Percentiles rank a stretch among this genome's conserved stretches.
These are phyloP conservation scores for Cossypha dichroa DNA, from an alignment of 2,797 vertebrate genomes.

Conservation along the genomic window DNA sequence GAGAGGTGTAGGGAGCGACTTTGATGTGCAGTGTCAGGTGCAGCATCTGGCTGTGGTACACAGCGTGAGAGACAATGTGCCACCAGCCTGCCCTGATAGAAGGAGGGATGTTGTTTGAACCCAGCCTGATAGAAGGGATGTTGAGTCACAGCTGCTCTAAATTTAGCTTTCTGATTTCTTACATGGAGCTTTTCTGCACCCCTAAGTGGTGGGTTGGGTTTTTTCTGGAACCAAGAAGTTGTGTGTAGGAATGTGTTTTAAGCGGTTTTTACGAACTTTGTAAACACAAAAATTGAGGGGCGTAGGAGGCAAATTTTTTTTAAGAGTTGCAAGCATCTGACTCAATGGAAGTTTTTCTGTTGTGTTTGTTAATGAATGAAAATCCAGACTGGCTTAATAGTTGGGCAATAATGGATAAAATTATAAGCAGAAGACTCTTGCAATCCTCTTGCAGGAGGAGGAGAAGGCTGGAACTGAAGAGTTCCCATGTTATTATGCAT, in stretches of 20 bases:
- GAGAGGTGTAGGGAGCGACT: fast-evolving
- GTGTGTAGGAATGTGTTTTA: not conserved
- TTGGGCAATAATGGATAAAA: not conserved
- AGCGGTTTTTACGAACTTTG: not conserved
- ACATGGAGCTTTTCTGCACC: not conserved
- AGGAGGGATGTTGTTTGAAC: not conserved
- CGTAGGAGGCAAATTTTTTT: not conserved
- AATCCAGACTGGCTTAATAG: not conserved
- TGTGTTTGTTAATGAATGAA: not conserved
- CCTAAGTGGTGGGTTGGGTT: no score
- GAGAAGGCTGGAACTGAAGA: not conserved
- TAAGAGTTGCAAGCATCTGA: not conserved
- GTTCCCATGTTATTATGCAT: not conserved
- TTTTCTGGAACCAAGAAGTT: not conserved
- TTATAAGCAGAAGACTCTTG: not conserved
- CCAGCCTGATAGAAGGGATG: no score
- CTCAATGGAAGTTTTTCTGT: not conserved
- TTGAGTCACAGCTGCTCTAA: not conserved
- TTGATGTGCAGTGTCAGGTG: not conserved
- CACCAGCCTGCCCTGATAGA: not conserved
- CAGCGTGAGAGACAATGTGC: fast-evolving
- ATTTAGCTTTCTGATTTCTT: not conserved
- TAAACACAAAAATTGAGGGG: not conserved
- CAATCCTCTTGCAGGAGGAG: not conserved
- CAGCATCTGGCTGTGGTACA: fast-evolving